Percentiles rank a stretch among this genome's conserved stretches.
Conservation (phyloP, 2,888 invertebrate species). For the Parnassius apollo region DNA sequence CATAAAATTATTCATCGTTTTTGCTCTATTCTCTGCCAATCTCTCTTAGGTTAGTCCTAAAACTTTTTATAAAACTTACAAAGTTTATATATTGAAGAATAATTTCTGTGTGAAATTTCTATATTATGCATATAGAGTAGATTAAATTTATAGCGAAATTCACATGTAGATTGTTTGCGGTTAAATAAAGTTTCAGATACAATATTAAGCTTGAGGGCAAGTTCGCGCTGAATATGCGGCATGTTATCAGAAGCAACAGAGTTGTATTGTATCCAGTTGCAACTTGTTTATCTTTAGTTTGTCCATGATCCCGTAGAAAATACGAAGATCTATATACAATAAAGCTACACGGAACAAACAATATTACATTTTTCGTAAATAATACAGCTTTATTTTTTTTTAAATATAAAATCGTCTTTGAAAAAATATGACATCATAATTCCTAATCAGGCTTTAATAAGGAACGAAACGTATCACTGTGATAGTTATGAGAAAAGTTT, state of each 20-base stretch:
- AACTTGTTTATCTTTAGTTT: slow-evolving; percentile 20
- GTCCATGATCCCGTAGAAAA: neutral
- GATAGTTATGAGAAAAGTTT: slow-evolving; percentile 4
- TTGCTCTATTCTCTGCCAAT: too few relatives aligned
- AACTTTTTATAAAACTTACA: too few relatives aligned
- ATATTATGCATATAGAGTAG: neutral
- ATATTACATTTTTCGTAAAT: too few relatives aligned
- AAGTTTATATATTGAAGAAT: too few relatives aligned
- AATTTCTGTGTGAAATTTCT: too few relatives aligned
- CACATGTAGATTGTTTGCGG: slow-evolving; percentile 11
- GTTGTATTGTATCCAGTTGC: slow-evolving; percentile 12
- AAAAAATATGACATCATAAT: too few relatives aligned
- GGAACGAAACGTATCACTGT: neutral
- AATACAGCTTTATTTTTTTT: too few relatives aligned
- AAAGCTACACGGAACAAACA: neutral
- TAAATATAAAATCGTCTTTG: too few relatives aligned
- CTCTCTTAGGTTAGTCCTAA: too few relatives aligned
- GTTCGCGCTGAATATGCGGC: slow-evolving; percentile 7
- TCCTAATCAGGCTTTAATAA: too few relatives aligned
- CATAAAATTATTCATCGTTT: too few relatives aligned
- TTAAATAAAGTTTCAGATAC: neutral
- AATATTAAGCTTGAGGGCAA: slow-evolving; percentile 17
- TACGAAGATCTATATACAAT: neutral
- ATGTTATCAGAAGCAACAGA: slow-evolving; percentile 24
- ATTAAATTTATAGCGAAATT: slow-evolving; percentile 21